Conservation (phyloP, 2,888 invertebrate genomes). For the Eupeodes luniger region DNA sequence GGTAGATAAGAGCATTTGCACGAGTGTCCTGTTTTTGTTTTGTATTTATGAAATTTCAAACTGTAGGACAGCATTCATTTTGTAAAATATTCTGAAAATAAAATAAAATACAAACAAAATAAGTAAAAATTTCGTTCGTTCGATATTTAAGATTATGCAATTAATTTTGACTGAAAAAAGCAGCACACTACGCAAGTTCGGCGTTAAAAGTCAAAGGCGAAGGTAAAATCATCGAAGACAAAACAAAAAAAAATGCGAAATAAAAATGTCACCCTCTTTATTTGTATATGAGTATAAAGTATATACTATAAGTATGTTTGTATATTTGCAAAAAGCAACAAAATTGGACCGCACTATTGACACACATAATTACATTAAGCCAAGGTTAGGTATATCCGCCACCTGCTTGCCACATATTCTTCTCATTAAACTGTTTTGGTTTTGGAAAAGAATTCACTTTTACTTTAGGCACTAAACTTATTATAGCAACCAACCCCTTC, state of each 20-base stretch:
- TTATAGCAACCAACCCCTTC: slow-evolving; percentile 50
- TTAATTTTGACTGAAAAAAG: slow-evolving; percentile 38
- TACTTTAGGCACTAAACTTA: slow-evolving; percentile 70
- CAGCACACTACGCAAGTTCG: slow-evolving; percentile 71
- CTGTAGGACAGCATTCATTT: slow-evolving; percentile 64
- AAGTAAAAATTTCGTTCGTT: slow-evolving; percentile 45
- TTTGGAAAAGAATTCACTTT: slow-evolving; percentile 73
- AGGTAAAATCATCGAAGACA: slow-evolving; percentile 60
- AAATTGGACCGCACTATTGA: slow-evolving; percentile 55
- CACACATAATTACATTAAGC: slow-evolving; percentile 72
- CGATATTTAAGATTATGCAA: slow-evolving; percentile 67
- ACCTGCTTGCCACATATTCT: slow-evolving; percentile 36
- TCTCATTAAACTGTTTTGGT: slow-evolving; percentile 22
- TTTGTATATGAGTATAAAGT: background rate
- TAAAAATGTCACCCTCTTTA: slow-evolving; percentile 46
- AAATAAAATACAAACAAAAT: slow-evolving; percentile 37
- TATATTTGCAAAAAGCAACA: slow-evolving; percentile 32
- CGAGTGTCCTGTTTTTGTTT: slow-evolving; percentile 51
- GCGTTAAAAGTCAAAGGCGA: slow-evolving; percentile 75
- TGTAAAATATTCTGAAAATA: slow-evolving; percentile 75
- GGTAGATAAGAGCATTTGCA: slow-evolving; percentile 60
- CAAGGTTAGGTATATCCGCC: slow-evolving; percentile 60
- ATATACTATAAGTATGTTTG: background rate
- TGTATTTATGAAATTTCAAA: slow-evolving; percentile 46
- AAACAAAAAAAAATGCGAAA: slow-evolving; percentile 40